A percentile compares a stretch with the other conserved stretches of the same genome.
Evolutionary conservation across 1,140 invertebrate genomes (phyloP).

Genomic region (Branchinecta lynchi): DNA sequence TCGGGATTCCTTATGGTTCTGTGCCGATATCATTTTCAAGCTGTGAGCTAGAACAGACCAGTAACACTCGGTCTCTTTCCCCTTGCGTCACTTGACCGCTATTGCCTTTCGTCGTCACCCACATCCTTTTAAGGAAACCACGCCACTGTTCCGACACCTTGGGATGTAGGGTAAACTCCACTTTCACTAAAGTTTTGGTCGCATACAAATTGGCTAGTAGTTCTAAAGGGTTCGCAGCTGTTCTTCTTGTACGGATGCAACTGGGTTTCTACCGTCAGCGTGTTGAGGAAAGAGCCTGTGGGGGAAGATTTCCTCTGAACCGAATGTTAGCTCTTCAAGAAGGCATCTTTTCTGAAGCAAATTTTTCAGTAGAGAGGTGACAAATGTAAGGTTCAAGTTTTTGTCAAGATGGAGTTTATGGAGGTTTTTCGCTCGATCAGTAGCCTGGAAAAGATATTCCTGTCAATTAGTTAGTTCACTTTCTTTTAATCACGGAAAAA

Average conservation of each 20-base stretch:
- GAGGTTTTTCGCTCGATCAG: background rate
- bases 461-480: too few species aligned
- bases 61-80: background rate
- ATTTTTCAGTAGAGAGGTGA: background rate
- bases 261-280: background rate
- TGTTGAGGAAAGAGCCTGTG: background rate
- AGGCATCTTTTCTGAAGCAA: background rate
- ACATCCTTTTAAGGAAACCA: constrained; percentile 6
- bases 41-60: too few species aligned
- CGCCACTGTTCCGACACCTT: background rate
- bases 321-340: background rate
- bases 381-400: background rate
- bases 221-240: background rate
- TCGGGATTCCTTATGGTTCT: too few species aligned
- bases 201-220: background rate
- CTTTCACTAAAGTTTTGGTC: background rate
- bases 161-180: constrained; percentile 1
- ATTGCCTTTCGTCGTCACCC: background rate
- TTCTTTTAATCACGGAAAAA: too few species aligned
- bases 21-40: too few species aligned
- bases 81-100: background rate
- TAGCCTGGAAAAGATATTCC: constrained; percentile 3
- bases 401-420: background rate
- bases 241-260: background rate
- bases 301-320: background rate